Evolutionary conservation across 2,888 invertebrate genomes (phyloP).

Genomic region (Eubasilissa splendida): DNA sequence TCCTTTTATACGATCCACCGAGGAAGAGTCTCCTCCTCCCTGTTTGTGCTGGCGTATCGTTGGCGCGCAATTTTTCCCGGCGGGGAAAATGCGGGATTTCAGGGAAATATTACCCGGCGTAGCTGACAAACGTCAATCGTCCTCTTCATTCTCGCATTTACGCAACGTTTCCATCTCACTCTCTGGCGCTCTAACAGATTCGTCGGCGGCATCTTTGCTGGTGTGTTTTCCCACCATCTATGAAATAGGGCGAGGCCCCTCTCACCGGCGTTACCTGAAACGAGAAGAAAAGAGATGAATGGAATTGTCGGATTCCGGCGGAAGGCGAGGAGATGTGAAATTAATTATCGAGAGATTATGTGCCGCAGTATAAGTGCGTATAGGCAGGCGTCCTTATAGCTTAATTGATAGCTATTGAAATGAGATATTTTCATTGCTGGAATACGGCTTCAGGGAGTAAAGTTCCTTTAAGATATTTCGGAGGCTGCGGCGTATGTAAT

Average conservation of each 20-base stretch:
- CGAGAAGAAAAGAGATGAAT: slow-evolving; percentile 34
- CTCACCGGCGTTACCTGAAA: slow-evolving; percentile 39
- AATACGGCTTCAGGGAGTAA: slow-evolving; percentile 28
- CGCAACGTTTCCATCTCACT: slow-evolving; percentile 55
- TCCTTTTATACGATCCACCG: slow-evolving; percentile 44
- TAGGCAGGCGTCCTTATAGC: neutral
- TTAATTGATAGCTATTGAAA: slow-evolving; percentile 39
- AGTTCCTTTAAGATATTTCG: slow-evolving; percentile 25
- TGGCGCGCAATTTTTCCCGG: slow-evolving; percentile 39
- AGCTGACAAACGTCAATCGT: slow-evolving; percentile 41
- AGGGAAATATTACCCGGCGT: slow-evolving; percentile 35
- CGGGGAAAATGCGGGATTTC: slow-evolving; percentile 38
- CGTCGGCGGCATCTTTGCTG: slow-evolving; percentile 48
- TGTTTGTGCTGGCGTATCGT: slow-evolving; percentile 19
- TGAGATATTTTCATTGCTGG: slow-evolving; percentile 37
- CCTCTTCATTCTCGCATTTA: slow-evolving; percentile 50
- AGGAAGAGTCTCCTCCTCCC: slow-evolving; percentile 32
- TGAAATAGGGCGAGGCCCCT: slow-evolving; percentile 31
- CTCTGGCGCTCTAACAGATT: slow-evolving; percentile 47
- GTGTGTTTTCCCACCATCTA: slow-evolving; percentile 33
- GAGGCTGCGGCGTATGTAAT: slow-evolving; percentile 16
- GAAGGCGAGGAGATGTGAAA: slow-evolving; percentile 2
- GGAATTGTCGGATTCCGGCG: neutral
- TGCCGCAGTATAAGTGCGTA: neutral
- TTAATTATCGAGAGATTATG: slow-evolving; percentile 11